Evolutionary conservation across 2,888 invertebrate species (phyloP).

Genomic region (Scaptomyza caliginosa): DNA sequence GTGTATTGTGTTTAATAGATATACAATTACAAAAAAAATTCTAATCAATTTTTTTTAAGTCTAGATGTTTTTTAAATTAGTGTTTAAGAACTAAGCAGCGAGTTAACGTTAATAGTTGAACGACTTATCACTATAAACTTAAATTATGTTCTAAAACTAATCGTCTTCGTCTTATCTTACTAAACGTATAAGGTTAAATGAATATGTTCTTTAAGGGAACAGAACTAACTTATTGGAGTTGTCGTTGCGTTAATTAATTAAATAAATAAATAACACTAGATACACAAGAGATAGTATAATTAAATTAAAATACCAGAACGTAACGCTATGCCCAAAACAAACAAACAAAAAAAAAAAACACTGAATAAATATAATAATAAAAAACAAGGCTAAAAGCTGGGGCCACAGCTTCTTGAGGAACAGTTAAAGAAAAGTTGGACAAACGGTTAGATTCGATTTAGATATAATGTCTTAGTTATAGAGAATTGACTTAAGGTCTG

Average conservation of each 20-base stretch:
- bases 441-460: too few species aligned
- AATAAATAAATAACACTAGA: slow-evolving; percentile 57
- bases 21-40: background rate
- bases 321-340: background rate
- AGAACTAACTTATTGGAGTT: slow-evolving; percentile 24
- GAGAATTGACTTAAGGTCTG: too few species aligned
- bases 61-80: slow-evolving; percentile 11
- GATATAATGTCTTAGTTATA: too few species aligned
- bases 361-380: too few species aligned
- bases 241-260: slow-evolving; percentile 35
- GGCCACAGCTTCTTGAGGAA: background rate
- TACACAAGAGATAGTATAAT: slow-evolving; percentile 14
- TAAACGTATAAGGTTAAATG: background rate
- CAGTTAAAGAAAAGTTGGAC: background rate
- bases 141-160: slow-evolving; percentile 3
- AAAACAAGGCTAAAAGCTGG: background rate
- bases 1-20: background rate
- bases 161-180: background rate
- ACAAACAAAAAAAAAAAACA: too few species aligned
- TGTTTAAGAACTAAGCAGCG: slow-evolving; percentile 42
- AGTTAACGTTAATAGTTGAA: slow-evolving; percentile 59
- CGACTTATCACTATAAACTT: slow-evolving; percentile 31
- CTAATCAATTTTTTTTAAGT: background rate
- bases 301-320: background rate
- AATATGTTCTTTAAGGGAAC: background rate